Percentiles rank a stretch among this genome's conserved stretches.
These are phyloP conservation scores for Sialis lutaria DNA, from an alignment of 2,888 invertebrate species.

Conservation along the genomic window DNA sequence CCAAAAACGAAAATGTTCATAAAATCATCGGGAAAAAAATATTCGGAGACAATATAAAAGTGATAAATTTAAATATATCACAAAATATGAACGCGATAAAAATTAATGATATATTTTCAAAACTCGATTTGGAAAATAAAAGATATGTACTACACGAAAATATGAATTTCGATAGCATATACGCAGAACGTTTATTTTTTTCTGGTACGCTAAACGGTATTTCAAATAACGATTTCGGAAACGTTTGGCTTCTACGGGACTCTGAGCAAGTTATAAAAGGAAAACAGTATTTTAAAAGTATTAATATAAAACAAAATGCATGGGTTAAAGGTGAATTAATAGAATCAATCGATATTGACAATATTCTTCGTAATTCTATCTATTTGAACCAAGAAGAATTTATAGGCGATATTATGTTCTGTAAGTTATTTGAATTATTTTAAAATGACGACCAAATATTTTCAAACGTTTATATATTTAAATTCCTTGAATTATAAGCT, in stretches of 20 bases:
- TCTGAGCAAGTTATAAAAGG: constrained; percentile 19
- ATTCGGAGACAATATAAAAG: background rate
- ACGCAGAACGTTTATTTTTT: constrained; percentile 24
- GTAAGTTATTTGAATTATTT: constrained; percentile 15
- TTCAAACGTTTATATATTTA: no score
- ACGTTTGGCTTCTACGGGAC: constrained; percentile 22
- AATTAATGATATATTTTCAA: constrained; percentile 6
- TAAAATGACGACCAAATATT: background rate
- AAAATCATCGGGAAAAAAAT: background rate
- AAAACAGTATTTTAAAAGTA: constrained; percentile 16
- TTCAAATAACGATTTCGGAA: constrained; percentile 21
- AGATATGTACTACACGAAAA: background rate
- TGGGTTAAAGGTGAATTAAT: constrained; percentile 21
- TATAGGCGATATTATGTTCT: constrained; percentile 25
- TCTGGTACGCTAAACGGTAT: constrained; percentile 25
- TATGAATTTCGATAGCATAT: constrained; percentile 12
- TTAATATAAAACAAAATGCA: constrained; percentile 20
- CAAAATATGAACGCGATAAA: constrained; percentile 7
- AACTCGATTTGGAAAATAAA: background rate
- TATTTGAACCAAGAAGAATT: constrained; percentile 21
- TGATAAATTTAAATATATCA: constrained; percentile 6
- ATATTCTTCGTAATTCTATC: constrained; percentile 21
- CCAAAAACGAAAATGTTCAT: no score
- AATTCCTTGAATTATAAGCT: no score
- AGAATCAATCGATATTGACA: constrained; percentile 20